Conservation (phyloP, 1,140 invertebrate genomes). For the Drosophila truncata region DNA sequence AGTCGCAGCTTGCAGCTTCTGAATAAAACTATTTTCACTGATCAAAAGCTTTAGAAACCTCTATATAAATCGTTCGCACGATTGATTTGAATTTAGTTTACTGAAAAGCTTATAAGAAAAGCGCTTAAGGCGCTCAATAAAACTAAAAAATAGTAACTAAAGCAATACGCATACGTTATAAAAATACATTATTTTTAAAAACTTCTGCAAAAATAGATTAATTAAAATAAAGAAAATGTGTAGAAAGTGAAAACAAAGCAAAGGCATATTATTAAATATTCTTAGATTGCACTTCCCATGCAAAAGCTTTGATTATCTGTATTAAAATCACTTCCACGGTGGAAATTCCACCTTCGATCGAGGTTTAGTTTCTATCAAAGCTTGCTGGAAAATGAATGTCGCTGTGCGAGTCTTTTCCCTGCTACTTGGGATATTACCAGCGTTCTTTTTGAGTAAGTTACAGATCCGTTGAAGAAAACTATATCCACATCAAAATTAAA, state of each 20-base stretch:
- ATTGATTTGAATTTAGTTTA: not conserved
- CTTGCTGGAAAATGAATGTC: conserved; percentile 4
- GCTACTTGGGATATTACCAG: conserved; percentile 3
- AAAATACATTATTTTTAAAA: too few relatives aligned
- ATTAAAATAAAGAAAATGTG: too few relatives aligned
- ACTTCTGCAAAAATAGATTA: too few relatives aligned
- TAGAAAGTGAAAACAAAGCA: conserved; percentile 1
- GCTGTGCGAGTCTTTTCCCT: not conserved
- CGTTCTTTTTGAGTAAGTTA: conserved; percentile 17
- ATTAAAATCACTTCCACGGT: not conserved
- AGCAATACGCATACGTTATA: too few relatives aligned
- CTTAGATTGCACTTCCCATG: not conserved
- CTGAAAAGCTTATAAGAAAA: not conserved
- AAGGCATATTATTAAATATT: not conserved
- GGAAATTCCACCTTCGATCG: too few relatives aligned
- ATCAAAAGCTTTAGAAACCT: not conserved
- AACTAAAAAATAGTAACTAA: not conserved
- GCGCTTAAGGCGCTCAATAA: too few relatives aligned
- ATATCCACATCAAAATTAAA: not conserved
- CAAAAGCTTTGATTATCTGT: conserved; percentile 12
- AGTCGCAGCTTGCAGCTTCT: not conserved
- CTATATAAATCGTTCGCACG: not conserved
- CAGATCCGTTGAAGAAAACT: not conserved
- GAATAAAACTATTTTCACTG: not conserved
- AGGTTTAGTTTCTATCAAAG: conserved; percentile 3